Base-by-base conservation (phyloP, 2,888 invertebrate species). In the Mesochorus sp. region DNA sequence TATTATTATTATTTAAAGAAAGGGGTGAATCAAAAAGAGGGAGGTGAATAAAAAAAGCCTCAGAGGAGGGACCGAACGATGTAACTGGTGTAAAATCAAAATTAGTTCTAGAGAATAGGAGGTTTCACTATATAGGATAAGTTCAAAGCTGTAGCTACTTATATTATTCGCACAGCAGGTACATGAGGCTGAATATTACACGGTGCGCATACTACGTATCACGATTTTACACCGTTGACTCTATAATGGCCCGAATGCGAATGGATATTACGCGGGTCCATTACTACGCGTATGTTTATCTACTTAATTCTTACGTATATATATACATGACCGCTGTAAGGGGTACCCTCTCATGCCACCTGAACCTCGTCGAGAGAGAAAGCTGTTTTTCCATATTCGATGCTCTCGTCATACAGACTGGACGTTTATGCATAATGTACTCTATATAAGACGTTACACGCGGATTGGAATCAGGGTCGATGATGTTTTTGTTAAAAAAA, bases 361-460 rank as follows among this genome's bases (percentile, higher is more conserved):
- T 86, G 87, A 88, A 85, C 86, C 87, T 84, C 47, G 87, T 86
- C 85, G 88, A 86, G 87, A 88, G 89, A 88, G 89, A 89, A 89
- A 89, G 89, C 88, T 87, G 89, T 88, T 89, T 89, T 89, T 87
- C 88, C 88, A 88, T 88, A 86, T 83, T 84, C 80, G 83, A 87
- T 84, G 82, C 86, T 86, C 87, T 83, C 86, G 87, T 86, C 86
- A 86, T 87, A 87, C 82, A 80, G 82, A 83, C 83, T 81, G 82
- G 82, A 85, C 81, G 80, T 83, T 82, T 80, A 75, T 75, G 73
- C 59, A 62, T n/a, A n/a, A n/a, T 57, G 49, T 73, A 17, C 26
- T n/a, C n/a, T n/a, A 37, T 49, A 67, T 42, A 34, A 37, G 77
- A 76, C 72, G 74, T 76, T 80, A 66, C 47, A 47, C 12, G n/a